These are phyloP conservation scores for Pseudococcus jackbeardsleyi DNA, from an alignment of 2,888 invertebrate species.

Conservation along the genomic window DNA sequence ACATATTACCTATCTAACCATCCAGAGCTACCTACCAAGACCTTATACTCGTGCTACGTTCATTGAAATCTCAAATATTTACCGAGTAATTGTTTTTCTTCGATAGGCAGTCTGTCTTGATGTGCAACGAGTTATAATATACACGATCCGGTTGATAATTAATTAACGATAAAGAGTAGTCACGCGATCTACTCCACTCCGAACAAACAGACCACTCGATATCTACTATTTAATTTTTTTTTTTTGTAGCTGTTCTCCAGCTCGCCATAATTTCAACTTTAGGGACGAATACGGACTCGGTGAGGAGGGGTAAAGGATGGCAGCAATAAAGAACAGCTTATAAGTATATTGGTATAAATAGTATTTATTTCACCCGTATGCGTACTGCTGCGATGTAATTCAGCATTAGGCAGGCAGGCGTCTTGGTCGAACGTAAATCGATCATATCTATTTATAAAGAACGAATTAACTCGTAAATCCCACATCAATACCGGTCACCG, in stretches of 20 bases:
- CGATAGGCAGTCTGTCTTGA: background rate
- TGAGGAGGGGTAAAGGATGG: background rate
- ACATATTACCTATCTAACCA: too few relatives aligned
- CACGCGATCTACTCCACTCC: background rate
- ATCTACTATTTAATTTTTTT: background rate
- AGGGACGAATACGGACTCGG: background rate
- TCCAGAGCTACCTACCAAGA: too few relatives aligned
- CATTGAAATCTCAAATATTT: background rate
- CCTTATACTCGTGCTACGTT: background rate
- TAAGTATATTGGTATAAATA: background rate
- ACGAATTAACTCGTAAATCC: constrained; percentile 32
- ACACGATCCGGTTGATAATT: background rate
- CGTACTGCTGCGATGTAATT: background rate
- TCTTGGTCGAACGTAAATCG: background rate
- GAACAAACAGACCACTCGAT: background rate
- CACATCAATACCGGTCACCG: constrained; percentile 23
- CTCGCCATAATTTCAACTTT: background rate
- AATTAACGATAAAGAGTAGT: background rate
- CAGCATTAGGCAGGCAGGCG: background rate
- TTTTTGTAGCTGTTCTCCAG: background rate
- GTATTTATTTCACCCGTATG: too few relatives aligned
- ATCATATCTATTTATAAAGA: constrained; percentile 23
- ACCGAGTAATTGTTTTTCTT: background rate
- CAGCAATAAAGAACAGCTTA: background rate
- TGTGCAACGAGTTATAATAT: background rate